Evolutionary conservation across 1,140 invertebrate species (phyloP).

Genomic region (Bombus superbus): DNA sequence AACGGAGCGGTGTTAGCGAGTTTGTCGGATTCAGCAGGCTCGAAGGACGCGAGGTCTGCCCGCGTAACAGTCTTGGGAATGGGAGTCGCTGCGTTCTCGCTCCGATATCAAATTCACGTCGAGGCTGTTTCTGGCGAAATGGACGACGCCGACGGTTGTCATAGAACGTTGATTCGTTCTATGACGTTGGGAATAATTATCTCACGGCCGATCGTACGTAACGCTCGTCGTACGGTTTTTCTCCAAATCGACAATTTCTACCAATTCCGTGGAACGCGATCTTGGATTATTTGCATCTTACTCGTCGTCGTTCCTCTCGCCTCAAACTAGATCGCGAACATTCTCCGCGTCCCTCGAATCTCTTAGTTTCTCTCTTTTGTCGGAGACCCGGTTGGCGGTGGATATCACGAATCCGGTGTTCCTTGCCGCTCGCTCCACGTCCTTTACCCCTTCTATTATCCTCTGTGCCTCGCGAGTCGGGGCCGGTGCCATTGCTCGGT

Average conservation of each 20-base stretch:
- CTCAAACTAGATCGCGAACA: neutral
- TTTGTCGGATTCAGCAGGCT: neutral
- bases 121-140: too few relatives aligned
- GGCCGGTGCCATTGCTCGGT: slow-evolving; percentile 30
- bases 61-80: neutral
- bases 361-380: neutral
- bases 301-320: neutral
- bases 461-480: neutral
- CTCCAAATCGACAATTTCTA: neutral
- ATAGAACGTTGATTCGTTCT: too few relatives aligned
- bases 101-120: neutral
- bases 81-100: too few relatives aligned
- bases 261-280: neutral
- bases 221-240: too few relatives aligned
- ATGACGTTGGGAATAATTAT: too few relatives aligned
- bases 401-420: slow-evolving; percentile 24
- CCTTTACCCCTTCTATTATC: slow-evolving; percentile 48
- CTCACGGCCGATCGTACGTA: too few relatives aligned
- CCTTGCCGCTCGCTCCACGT: slow-evolving; percentile 9
- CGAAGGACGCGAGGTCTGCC: neutral
- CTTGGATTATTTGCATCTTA: too few relatives aligned
- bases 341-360: neutral
- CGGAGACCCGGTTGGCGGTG: slow-evolving; percentile 3
- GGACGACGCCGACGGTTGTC: too few relatives aligned
- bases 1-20: neutral